These are phyloP conservation scores for Hapalemur alaotrensis DNA, from an alignment of 2,797 vertebrate genomes.

Conservation along the genomic window DNA sequence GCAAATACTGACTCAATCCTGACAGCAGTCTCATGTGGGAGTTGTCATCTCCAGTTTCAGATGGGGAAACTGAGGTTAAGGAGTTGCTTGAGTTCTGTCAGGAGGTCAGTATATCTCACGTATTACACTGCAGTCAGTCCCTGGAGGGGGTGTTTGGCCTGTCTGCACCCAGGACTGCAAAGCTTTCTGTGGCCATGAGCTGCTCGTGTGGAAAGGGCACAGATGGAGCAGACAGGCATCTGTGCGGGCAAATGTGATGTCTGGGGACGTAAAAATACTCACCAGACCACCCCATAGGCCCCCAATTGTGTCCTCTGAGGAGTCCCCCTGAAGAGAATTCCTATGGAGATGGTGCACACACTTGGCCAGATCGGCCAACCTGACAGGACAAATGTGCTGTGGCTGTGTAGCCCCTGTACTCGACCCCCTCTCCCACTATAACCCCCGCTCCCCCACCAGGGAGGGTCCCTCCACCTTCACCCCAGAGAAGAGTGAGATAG, in stretches of 20 bases:
- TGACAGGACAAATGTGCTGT: not conserved
- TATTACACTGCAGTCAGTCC: not conserved
- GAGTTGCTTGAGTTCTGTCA: not conserved
- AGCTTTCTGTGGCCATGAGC: not conserved
- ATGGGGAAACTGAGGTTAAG: not conserved
- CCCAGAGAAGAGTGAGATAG: not conserved
- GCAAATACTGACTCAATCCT: not conserved
- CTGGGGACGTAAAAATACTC: not conserved
- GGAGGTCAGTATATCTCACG: not conserved
- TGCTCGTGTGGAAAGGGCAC: not conserved
- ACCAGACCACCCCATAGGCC: not conserved
- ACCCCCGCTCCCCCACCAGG: not conserved
- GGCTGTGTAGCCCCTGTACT: not conserved
- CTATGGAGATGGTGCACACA: not conserved
- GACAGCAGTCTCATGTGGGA: not conserved
- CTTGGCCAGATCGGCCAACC: not conserved
- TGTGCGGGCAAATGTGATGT: not conserved
- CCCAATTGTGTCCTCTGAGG: not conserved
- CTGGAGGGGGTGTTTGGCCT: not conserved
- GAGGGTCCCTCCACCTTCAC: not conserved
- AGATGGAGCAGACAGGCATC: not conserved
- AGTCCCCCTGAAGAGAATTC: not conserved
- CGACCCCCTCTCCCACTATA: not conserved
- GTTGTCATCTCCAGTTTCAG: not conserved
- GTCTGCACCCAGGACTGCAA: not conserved